Evolutionary conservation across 1,140 invertebrate genomes (phyloP).

Genomic region (Hyles euphorbiae): DNA sequence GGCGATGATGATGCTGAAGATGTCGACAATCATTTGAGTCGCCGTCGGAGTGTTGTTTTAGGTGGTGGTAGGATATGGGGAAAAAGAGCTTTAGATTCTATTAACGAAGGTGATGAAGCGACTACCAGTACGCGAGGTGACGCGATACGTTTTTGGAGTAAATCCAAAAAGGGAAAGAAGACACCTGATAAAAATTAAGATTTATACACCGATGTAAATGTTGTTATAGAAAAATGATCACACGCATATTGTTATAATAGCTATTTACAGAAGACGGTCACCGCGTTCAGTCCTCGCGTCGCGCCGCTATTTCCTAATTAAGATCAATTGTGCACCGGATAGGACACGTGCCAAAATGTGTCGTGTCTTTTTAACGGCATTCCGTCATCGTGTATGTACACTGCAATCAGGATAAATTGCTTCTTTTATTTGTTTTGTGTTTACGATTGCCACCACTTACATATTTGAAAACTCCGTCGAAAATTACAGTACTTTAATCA

Average conservation of each 20-base stretch:
- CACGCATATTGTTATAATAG: neutral
- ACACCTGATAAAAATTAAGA: neutral
- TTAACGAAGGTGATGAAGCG: conserved; percentile 7
- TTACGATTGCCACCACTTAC: neutral
- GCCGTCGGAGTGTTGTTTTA: conserved; percentile 17
- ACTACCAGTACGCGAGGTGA: conserved; percentile 4
- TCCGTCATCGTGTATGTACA: conserved; percentile 39
- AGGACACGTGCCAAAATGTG: conserved; percentile 70
- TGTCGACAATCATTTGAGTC: conserved; percentile 9
- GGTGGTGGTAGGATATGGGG: conserved; percentile 9
- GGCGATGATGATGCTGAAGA: conserved; percentile 12
- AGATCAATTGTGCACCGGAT: conserved; percentile 67
- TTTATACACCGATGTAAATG: neutral
- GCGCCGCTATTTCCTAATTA: conserved; percentile 69
- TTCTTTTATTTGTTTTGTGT: conserved; percentile 4
- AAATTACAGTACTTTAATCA: too few relatives aligned
- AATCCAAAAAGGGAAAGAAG: conserved; percentile 14
- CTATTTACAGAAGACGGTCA: conserved; percentile 34
- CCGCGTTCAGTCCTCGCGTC: conserved; percentile 22
- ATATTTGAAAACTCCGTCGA: too few relatives aligned
- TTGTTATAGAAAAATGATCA: conserved; percentile 1
- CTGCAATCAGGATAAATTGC: conserved; percentile 8
- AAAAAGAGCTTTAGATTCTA: conserved; percentile 1
- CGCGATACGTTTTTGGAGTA: conserved; percentile 13
- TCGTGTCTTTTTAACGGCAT: conserved; percentile 47